phyloP scores from a whole-genome alignment of 2,113 vertebrate genomes.

The Cricetomys ansorgei region DNA sequence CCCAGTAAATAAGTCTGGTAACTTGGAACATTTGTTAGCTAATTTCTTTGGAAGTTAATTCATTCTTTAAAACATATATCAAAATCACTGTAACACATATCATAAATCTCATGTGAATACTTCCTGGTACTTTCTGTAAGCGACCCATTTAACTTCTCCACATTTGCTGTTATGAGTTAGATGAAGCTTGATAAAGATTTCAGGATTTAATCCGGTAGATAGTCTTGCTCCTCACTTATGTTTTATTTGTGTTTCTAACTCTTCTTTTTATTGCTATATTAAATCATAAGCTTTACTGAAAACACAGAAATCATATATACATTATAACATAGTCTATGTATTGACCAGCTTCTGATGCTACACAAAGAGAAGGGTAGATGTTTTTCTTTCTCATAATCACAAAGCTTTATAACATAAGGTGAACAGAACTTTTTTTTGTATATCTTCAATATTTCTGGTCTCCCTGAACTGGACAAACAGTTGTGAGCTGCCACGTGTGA shows the following conservation, averaged over 20 bases:
- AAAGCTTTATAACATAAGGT: background rate
- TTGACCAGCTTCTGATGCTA: background rate
- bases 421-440: background rate
- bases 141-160: background rate
- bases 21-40: background rate
- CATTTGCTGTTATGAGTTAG: background rate
- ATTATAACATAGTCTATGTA: background rate
- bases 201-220: background rate
- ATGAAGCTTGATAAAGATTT: constrained; percentile 27
- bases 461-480: background rate
- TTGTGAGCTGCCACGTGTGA: background rate
- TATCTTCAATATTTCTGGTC: background rate
- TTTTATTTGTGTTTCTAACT: background rate
- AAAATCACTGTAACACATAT: constrained; percentile 1
- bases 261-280: background rate
- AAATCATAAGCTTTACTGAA: background rate
- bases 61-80: background rate
- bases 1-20: constrained; percentile 7
- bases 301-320: background rate
- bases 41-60: background rate
- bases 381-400: background rate
- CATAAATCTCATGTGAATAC: constrained; percentile 29
- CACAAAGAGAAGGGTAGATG: background rate
- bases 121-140: constrained; percentile 13
- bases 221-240: background rate